phyloP scores from a whole-genome alignment of 2,888 invertebrate species.

The Sepiola atlantica region DNA sequence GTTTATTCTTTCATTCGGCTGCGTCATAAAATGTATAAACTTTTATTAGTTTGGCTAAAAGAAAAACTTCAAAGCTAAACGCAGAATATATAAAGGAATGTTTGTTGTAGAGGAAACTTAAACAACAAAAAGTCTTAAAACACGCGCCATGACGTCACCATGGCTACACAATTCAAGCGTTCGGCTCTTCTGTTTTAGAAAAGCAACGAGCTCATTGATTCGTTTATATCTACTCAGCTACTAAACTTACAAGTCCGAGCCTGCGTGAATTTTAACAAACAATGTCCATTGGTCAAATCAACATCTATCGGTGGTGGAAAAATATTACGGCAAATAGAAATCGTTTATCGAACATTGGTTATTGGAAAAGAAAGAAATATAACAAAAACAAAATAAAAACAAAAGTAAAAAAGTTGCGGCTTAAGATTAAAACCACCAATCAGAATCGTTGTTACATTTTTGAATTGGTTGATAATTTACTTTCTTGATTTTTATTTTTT shows the following conservation, averaged over 20 bases:
- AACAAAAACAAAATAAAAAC: not conserved
- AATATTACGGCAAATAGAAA: constrained; percentile 32
- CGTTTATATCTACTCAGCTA: constrained; percentile 19
- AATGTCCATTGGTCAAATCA: not conserved
- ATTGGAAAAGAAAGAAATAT: not conserved
- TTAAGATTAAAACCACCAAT: not conserved
- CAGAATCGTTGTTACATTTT: not conserved
- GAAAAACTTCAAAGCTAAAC: not conserved
- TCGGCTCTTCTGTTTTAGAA: not conserved
- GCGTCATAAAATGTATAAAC: not conserved
- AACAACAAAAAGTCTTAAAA: not conserved
- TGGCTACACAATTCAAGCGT: not conserved
- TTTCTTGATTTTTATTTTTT: not conserved
- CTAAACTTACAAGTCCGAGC: not conserved
- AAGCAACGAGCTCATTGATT: not conserved
- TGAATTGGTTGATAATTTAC: not conserved
- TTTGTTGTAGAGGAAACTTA: not conserved
- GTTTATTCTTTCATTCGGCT: not conserved
- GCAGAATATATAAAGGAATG: not conserved
- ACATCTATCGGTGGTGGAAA: not conserved
- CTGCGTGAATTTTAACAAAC: not conserved
- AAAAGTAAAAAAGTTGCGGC: not conserved
- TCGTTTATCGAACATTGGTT: not conserved
- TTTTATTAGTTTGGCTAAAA: not conserved
- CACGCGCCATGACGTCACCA: not conserved